phyloP scores from a whole-genome alignment of 37 sponge, comb jelly and placozoan species.

The Axinella damicornis region DNA sequence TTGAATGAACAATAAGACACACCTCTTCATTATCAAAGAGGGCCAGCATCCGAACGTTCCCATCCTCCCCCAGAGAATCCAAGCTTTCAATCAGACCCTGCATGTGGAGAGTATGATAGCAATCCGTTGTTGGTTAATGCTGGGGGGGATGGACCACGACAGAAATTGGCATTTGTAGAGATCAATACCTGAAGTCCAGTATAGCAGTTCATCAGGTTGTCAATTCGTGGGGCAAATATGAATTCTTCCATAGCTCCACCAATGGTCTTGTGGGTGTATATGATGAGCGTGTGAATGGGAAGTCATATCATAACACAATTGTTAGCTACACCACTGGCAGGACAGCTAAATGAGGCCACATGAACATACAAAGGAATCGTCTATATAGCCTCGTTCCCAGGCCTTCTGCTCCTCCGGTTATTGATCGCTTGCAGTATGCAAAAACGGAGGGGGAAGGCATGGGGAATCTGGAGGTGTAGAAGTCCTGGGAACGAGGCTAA shows the following conservation, averaged over 20 bases:
- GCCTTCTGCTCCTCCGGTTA: too few relatives aligned
- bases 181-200: constrained; percentile 71
- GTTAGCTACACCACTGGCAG: too few relatives aligned
- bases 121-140: neutral
- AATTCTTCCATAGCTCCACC: constrained; percentile 93
- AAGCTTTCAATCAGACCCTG: constrained; percentile 69
- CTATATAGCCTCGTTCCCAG: too few relatives aligned
- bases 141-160: too few relatives aligned
- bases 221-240: constrained; percentile 92
- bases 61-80: constrained; percentile 60
- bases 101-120: neutral
- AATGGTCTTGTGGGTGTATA: constrained; percentile 30
- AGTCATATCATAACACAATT: too few relatives aligned
- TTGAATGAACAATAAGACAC: neutral
- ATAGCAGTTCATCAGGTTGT: constrained; percentile 95
- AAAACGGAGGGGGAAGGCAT: too few relatives aligned
- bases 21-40: constrained; percentile 98
- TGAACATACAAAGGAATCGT: neutral
- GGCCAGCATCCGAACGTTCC: constrained; percentile 75
- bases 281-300: neutral
- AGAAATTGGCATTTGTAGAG: too few relatives aligned
- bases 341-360: too few relatives aligned
- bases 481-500: too few relatives aligned
- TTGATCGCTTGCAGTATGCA: too few relatives aligned
- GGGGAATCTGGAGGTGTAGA: too few relatives aligned